Percentiles rank a stretch among this genome's conserved stretches.
Conservation (phyloP, 2,888 invertebrate genomes). For the Tetragonula carbonaria region DNA sequence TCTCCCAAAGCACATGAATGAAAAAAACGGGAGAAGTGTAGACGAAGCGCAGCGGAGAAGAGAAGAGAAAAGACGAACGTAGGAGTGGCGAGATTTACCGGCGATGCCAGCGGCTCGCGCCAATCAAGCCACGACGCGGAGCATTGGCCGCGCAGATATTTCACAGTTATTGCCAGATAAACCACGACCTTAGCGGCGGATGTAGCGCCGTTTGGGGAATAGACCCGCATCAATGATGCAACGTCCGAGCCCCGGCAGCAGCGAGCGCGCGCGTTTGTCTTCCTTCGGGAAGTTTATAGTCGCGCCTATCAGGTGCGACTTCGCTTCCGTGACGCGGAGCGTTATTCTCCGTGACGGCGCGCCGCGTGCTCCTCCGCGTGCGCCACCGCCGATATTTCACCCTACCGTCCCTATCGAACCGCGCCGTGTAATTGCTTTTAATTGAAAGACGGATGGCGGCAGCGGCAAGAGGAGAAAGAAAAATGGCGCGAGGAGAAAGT, state of each 20-base stretch:
- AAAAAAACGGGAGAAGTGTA: too few species aligned
- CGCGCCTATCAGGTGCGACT: slow-evolving; percentile 75
- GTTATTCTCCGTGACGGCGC: slow-evolving; percentile 51
- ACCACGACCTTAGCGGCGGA: slow-evolving; percentile 79
- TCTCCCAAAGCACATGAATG: too few species aligned
- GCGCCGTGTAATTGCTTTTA: not conserved
- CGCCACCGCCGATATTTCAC: slow-evolving; percentile 7
- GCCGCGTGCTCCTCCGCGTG: not conserved
- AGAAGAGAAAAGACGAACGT: too few species aligned
- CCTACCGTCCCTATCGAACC: not conserved
- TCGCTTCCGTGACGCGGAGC: slow-evolving; percentile 50
- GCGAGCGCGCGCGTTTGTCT: slow-evolving; percentile 80
- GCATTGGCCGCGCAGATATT: slow-evolving; percentile 76
- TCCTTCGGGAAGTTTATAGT: slow-evolving; percentile 81
- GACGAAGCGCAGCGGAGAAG: not conserved
- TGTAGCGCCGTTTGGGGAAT: slow-evolving; percentile 81
- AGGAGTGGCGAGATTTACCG: slow-evolving; percentile 69
- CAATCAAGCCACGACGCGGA: slow-evolving; percentile 74
- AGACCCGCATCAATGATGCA: slow-evolving; percentile 82
- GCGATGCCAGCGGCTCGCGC: slow-evolving; percentile 71
- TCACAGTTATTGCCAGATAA: slow-evolving; percentile 82
- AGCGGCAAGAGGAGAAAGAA: not conserved
- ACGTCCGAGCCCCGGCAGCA: slow-evolving; percentile 73
- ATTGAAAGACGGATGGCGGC: not conserved
- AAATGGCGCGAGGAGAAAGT: not conserved